phyloP scores from a whole-genome alignment of 2,113 vertebrate genomes.

The Brienomyrus longianalis region DNA sequence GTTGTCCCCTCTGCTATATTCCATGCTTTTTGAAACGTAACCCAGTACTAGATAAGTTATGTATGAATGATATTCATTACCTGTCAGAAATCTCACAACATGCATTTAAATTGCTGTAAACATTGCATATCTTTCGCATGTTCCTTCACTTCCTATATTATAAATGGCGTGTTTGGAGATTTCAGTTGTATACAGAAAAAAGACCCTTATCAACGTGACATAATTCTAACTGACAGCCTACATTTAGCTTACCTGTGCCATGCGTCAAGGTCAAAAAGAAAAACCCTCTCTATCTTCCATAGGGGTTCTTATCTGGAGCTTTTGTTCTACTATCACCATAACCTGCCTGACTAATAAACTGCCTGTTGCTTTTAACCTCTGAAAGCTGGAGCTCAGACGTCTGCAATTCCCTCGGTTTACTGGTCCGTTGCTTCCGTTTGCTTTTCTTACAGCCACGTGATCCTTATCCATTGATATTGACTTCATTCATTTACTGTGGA shows the following conservation, averaged over 20 bases:
- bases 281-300: not conserved
- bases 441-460: not conserved
- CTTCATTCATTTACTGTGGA: not conserved
- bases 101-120: not conserved
- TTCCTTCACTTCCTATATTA: not conserved
- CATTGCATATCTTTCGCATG: not conserved
- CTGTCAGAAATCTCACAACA: not conserved
- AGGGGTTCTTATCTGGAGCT: not conserved
- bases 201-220: not conserved
- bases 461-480: slow-evolving; percentile 2
- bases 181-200: not conserved
- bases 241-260: not conserved
- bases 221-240: not conserved
- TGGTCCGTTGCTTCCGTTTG: not conserved
- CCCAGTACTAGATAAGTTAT: not conserved
- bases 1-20: not conserved
- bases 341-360: not conserved
- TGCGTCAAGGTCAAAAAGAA: not conserved
- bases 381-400: not conserved
- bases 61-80: not conserved
- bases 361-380: slow-evolving; percentile 6
- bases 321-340: not conserved
- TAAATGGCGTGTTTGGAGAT: not conserved
- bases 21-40: not conserved
- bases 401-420: not conserved